Evolutionary conservation across 2,113 vertebrate species (phyloP).

Genomic region (Chloebia gouldiae): DNA sequence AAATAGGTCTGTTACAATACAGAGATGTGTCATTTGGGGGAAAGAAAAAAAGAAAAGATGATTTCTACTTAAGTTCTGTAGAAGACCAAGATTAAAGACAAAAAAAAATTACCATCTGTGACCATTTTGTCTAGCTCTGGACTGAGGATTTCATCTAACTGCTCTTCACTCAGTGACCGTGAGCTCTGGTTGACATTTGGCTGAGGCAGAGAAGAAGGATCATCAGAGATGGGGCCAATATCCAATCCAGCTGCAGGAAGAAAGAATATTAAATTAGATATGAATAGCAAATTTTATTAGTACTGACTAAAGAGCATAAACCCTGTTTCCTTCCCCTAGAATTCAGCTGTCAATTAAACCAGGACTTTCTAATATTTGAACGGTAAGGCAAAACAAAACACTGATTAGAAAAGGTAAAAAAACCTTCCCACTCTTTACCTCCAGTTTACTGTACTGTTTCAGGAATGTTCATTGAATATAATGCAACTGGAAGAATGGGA

Average conservation of each 20-base stretch:
- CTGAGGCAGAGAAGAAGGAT: conserved; percentile 77
- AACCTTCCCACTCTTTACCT: neutral
- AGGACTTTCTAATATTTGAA: neutral
- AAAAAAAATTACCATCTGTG: conserved; percentile 86
- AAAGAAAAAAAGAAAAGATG: neutral
- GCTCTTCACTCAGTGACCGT: conserved; percentile 85
- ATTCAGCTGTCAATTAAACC: neutral
- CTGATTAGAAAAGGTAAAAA: neutral
- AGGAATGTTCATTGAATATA: neutral
- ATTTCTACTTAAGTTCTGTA: neutral
- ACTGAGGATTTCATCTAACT: conserved; percentile 93
- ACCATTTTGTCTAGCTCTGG: conserved; percentile 98
- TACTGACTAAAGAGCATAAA: neutral
- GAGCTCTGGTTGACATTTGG: conserved; percentile 74
- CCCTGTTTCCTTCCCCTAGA: neutral
- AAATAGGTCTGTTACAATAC: neutral
- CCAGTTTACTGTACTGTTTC: neutral
- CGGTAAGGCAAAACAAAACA: neutral
- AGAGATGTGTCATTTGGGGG: neutral
- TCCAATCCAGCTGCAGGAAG: conserved; percentile 84
- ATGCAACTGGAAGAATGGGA: neutral
- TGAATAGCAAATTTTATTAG: neutral
- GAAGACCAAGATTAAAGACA: conserved; percentile 21
- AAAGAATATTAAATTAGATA: neutral
- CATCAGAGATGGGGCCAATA: conserved; percentile 76